Conservation (phyloP, 1,140 invertebrate genomes). For the Ganaspis sp. region DNA sequence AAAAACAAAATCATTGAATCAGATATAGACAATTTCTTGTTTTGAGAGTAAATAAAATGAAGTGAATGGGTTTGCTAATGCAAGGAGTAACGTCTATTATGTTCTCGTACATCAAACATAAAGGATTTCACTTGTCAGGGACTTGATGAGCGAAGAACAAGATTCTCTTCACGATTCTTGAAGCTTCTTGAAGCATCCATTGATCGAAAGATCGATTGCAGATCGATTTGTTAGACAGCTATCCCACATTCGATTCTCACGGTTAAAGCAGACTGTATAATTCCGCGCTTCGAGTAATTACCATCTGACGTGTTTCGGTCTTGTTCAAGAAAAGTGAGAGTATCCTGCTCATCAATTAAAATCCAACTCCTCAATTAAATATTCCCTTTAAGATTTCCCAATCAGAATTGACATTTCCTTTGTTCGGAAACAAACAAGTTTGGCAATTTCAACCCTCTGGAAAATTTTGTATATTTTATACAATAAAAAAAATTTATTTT, state of each 20-base stretch:
- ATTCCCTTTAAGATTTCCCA: not conserved
- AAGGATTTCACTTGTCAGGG: not conserved
- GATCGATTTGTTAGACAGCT: slow-evolving; percentile 8
- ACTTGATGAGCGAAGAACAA: slow-evolving; percentile 7
- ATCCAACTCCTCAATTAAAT: not conserved
- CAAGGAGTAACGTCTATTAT: not conserved
- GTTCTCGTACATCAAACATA: not conserved
- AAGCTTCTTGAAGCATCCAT: not conserved
- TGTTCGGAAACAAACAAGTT: no score
- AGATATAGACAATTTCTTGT: no score
- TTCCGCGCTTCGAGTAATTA: not conserved
- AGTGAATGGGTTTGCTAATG: not conserved
- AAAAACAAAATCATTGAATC: no score
- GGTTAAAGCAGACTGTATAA: slow-evolving; percentile 7
- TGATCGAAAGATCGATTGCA: slow-evolving; percentile 25
- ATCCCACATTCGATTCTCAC: slow-evolving; percentile 22
- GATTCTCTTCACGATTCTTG: slow-evolving; percentile 5
- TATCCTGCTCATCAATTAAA: not conserved
- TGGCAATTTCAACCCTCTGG: no score
- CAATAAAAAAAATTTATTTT: not conserved
- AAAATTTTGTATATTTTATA: no score
- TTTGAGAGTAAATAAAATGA: not conserved
- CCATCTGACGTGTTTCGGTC: slow-evolving; percentile 7
- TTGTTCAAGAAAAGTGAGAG: slow-evolving; percentile 15
- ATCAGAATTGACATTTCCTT: no score